Evolutionary conservation across 2,888 invertebrate genomes (phyloP).

Genomic region (Xanthorhoe designata): DNA sequence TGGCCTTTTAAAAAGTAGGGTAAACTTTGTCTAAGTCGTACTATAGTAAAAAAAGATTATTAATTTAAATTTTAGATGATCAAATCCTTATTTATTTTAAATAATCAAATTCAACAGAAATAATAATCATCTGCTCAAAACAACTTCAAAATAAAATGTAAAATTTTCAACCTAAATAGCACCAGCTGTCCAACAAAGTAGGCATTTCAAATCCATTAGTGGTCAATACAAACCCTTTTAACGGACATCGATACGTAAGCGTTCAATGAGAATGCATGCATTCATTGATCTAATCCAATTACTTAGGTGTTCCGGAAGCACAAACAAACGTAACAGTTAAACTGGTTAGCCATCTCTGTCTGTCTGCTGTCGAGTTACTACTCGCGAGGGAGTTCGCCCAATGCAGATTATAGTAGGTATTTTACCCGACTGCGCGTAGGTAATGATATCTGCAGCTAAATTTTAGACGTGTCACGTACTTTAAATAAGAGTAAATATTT

Average conservation of each 20-base stretch:
- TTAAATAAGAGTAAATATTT: too few relatives aligned
- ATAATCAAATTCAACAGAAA: too few relatives aligned
- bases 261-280: conserved; percentile 26
- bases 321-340: conserved; percentile 49
- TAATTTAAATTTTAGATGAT: too few relatives aligned
- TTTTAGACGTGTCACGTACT: too few relatives aligned
- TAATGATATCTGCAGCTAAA: not conserved
- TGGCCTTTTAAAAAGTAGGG: too few relatives aligned
- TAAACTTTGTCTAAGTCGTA: too few relatives aligned
- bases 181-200: too few relatives aligned
- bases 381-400: conserved; percentile 33
- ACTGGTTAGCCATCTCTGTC: conserved; percentile 57
- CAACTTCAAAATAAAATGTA: too few relatives aligned
- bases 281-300: conserved; percentile 31
- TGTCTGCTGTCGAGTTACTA: conserved; percentile 67
- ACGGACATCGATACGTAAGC: conserved; percentile 2
- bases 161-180: too few relatives aligned
- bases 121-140: too few relatives aligned
- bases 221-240: conserved; percentile 19
- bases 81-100: too few relatives aligned
- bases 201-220: not conserved
- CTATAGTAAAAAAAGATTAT: too few relatives aligned
- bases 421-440: not conserved
- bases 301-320: conserved; percentile 28
- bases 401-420: conserved; percentile 9